Conservation (phyloP, 2,888 invertebrate species). For the Macrosoma leucophasiata region DNA sequence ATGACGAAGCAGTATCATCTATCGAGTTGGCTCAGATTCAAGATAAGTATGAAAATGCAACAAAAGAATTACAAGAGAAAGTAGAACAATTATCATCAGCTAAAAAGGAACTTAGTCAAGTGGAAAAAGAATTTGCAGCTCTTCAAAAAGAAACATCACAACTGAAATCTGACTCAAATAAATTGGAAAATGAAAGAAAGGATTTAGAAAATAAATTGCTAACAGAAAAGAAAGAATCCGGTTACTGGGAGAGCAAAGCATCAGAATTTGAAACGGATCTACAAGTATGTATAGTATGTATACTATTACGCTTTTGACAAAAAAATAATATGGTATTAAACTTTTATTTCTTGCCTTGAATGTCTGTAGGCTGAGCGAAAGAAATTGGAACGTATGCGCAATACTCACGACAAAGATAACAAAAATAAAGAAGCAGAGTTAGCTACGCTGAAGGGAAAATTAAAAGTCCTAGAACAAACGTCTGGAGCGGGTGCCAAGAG, state of each 20-base stretch:
- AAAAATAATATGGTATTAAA: conserved; percentile 1
- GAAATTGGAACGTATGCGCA: conserved; percentile 79
- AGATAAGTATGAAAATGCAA: conserved; percentile 53
- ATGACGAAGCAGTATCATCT: conserved; percentile 64
- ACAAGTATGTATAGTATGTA: conserved; percentile 44
- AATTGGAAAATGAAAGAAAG: conserved; percentile 71
- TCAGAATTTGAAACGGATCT: conserved; percentile 77
- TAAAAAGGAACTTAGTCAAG: conserved; percentile 53
- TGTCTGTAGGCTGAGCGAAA: conserved; percentile 82
- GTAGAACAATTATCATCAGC: conserved; percentile 46
- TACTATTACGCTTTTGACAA: conserved; percentile 1
- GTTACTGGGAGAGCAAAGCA: conserved; percentile 79
- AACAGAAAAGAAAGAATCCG: conserved; percentile 77
- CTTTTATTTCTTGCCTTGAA: conserved; percentile 23
- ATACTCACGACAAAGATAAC: conserved; percentile 83
- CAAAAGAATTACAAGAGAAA: conserved; percentile 53
- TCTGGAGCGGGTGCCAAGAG: conserved; percentile 78
- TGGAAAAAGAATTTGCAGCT: conserved; percentile 61
- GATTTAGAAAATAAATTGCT: conserved; percentile 79
- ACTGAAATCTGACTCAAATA: conserved; percentile 61
- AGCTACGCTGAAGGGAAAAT: conserved; percentile 83
- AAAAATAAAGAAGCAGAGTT: conserved; percentile 87
- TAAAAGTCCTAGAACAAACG: conserved; percentile 78
- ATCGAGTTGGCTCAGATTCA: conserved; percentile 69
- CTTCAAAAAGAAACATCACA: conserved; percentile 56